These are phyloP conservation scores for Gastrophysa polygoni DNA, from an alignment of 2,888 invertebrate species.

Conservation along the genomic window DNA sequence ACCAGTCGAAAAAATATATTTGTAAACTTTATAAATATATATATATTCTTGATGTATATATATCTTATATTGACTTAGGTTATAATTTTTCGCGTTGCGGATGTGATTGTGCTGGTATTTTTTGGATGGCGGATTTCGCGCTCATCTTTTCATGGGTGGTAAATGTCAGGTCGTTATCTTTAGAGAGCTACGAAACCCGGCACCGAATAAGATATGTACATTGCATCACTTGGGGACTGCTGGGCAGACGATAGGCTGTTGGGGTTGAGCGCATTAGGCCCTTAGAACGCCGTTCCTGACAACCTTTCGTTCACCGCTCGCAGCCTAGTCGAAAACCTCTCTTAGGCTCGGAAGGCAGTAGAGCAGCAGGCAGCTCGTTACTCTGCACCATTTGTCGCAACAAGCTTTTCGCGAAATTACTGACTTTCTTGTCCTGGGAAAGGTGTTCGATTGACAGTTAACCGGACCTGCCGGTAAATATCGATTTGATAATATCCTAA, in stretches of 20 bases:
- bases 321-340: slow-evolving; percentile 20
- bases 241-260: slow-evolving; percentile 27
- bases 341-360: slow-evolving; percentile 15
- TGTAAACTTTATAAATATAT: slow-evolving; percentile 48
- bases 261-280: slow-evolving; percentile 48
- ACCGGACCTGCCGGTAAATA: slow-evolving; percentile 34
- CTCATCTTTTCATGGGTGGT: slow-evolving; percentile 42
- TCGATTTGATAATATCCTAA: slow-evolving; percentile 18
- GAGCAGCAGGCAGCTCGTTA: slow-evolving; percentile 33
- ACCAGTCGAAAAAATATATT: slow-evolving; percentile 58
- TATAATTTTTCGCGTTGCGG: slow-evolving; percentile 45
- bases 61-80: slow-evolving; percentile 38
- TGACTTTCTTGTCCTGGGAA: slow-evolving; percentile 8
- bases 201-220: slow-evolving; percentile 50
- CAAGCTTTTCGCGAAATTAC: slow-evolving; percentile 32
- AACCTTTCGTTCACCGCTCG: slow-evolving; percentile 21
- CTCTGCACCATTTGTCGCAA: slow-evolving; percentile 44
- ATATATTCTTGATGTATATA: slow-evolving; percentile 38
- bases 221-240: slow-evolving; percentile 47
- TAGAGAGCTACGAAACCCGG: slow-evolving; percentile 41
- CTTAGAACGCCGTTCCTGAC: slow-evolving; percentile 38
- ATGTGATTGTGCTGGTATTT: slow-evolving; percentile 51
- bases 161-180: slow-evolving; percentile 59
- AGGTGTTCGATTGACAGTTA: slow-evolving; percentile 16
- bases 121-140: slow-evolving; percentile 30